A percentile compares a stretch with the other conserved stretches of the same genome.
phyloP scores from a whole-genome alignment of 2,113 vertebrate genomes.

The Hydrochoerus hydrochaeris region DNA sequence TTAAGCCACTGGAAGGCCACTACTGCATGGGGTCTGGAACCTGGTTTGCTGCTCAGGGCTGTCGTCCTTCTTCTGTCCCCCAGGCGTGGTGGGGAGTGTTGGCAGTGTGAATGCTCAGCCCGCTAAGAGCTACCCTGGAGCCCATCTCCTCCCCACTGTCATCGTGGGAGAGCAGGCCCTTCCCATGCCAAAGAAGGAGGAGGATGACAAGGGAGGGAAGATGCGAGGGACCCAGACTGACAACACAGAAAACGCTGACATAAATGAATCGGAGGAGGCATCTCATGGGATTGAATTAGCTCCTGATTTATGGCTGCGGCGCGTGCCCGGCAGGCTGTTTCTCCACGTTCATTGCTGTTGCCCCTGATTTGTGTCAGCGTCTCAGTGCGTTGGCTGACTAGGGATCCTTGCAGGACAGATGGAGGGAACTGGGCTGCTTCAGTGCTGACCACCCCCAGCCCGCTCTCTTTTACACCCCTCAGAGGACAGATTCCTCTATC shows the following conservation, averaged over 20 bases:
- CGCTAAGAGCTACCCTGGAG: neutral
- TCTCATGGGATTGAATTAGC: constrained; percentile 88
- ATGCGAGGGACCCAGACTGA: constrained; percentile 62
- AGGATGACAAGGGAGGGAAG: constrained; percentile 21
- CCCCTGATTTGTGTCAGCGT: constrained; percentile 85
- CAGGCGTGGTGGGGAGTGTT: neutral
- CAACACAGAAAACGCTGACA: constrained; percentile 83
- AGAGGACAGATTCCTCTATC: constrained; percentile 62
- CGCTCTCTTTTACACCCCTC: constrained; percentile 46
- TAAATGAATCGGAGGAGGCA: constrained; percentile 89
- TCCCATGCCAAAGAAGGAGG: neutral
- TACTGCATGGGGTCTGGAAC: neutral
- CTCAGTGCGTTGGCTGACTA: constrained; percentile 56
- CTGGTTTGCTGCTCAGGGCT: neutral
- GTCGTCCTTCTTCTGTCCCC: neutral
- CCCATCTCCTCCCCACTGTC: neutral
- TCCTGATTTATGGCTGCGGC: constrained; percentile 88
- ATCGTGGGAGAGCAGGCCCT: too few relatives aligned
- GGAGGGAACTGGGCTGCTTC: constrained; percentile 62
- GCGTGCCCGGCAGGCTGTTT: constrained; percentile 73
- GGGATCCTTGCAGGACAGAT: constrained; percentile 62
- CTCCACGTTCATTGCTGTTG: constrained; percentile 73
- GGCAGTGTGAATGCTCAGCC: neutral
- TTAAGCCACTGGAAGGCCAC: neutral
- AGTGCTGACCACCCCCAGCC: neutral